phyloP scores from a whole-genome alignment of 2,888 invertebrate species.

The Lingula anatina region DNA sequence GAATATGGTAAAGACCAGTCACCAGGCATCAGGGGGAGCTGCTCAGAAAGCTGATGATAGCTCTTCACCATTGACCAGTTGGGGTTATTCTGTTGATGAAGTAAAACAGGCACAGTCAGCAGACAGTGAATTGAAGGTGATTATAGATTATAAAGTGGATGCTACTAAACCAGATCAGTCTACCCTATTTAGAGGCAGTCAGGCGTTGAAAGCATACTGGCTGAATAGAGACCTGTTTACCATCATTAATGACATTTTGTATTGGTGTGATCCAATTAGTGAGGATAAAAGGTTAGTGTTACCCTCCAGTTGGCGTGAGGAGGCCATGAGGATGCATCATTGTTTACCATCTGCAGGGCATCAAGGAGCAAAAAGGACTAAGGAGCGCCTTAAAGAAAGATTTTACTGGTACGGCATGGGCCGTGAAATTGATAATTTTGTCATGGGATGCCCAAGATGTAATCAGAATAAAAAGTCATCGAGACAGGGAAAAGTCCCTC shows the following conservation, averaged over 20 bases:
- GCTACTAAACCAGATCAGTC: not conserved
- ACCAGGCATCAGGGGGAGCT: too few relatives aligned
- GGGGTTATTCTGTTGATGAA: too few relatives aligned
- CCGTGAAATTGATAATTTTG: conserved; percentile 6
- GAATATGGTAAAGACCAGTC: too few relatives aligned
- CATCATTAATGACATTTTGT: not conserved
- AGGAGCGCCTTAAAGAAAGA: conserved; percentile 6
- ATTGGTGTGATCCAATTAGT: too few relatives aligned
- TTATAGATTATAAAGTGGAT: not conserved
- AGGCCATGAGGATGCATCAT: conserved; percentile 7
- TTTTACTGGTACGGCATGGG: conserved; percentile 9
- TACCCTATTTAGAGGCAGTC: not conserved
- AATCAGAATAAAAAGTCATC: conserved; percentile 8
- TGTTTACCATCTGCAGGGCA: conserved; percentile 10
- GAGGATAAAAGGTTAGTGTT: conserved; percentile 4
- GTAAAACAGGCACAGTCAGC: not conserved
- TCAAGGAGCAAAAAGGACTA: conserved; percentile 9
- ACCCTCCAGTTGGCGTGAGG: conserved; percentile 1
- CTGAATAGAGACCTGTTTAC: not conserved
- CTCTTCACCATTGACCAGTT: too few relatives aligned
- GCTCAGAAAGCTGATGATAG: too few relatives aligned
- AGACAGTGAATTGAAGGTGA: not conserved
- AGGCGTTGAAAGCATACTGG: not conserved
- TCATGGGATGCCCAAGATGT: conserved; percentile 6
- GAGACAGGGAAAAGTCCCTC: conserved; percentile 4